These are phyloP conservation scores for Pantherophis guttatus DNA, from an alignment of 2,113 vertebrate species.

Conservation along the genomic window DNA sequence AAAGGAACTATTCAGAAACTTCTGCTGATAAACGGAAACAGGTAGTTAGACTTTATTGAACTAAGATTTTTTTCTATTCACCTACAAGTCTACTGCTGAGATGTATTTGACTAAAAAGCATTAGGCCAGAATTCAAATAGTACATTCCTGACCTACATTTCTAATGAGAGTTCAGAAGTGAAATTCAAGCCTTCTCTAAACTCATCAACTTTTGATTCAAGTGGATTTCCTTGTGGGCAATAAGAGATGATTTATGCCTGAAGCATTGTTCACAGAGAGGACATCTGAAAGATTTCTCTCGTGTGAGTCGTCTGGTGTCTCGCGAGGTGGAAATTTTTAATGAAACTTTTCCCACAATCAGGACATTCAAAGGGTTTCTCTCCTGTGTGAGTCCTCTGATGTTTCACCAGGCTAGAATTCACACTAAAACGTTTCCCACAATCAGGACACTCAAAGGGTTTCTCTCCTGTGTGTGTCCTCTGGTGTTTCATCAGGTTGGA, in stretches of 20 bases:
- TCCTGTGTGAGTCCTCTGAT: not conserved
- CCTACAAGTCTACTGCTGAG: not conserved
- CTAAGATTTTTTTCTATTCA: not conserved
- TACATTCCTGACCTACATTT: not conserved
- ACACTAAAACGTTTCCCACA: not conserved
- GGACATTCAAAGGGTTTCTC: not conserved
- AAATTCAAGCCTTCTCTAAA: not conserved
- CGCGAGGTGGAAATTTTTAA: not conserved
- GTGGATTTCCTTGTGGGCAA: not conserved
- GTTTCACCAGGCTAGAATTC: not conserved
- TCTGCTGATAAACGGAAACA: no score
- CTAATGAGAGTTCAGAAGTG: not conserved
- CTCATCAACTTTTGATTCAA: not conserved
- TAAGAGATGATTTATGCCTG: not conserved
- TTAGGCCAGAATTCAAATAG: not conserved
- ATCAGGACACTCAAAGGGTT: not conserved
- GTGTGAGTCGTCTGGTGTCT: not conserved
- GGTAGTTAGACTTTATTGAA: no score
- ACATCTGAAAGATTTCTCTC: not conserved
- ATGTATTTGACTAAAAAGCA: not conserved
- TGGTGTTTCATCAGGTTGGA: not conserved
- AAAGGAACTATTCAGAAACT: no score
- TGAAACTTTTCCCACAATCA: not conserved
- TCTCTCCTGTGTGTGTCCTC: not conserved
- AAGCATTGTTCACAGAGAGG: not conserved